Evolutionary conservation across 2,113 vertebrate species (phyloP).

Genomic region (Canis aureus): DNA sequence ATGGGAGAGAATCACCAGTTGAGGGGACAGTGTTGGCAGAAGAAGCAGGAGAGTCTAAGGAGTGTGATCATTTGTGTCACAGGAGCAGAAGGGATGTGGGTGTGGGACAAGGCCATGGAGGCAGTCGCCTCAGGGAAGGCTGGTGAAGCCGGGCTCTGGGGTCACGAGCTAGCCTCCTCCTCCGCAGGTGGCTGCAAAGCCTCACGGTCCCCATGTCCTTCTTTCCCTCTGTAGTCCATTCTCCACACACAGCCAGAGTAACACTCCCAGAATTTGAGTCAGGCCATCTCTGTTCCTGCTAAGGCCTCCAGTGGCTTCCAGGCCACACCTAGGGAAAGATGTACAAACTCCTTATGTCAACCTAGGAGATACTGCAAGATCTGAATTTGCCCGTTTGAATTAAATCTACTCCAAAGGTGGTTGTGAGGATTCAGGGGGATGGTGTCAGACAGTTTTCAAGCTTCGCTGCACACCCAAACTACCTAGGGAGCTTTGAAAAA

Average conservation of each 20-base stretch:
- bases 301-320: background rate
- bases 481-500: background rate
- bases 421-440: background rate
- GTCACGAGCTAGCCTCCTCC: background rate
- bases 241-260: background rate
- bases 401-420: background rate
- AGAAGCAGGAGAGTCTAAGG: background rate
- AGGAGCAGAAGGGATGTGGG: too few relatives aligned
- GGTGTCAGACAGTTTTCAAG: background rate
- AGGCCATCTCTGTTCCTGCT: background rate
- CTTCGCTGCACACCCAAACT: background rate
- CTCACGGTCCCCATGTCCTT: fast-evolving
- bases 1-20: background rate
- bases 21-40: background rate
- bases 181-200: background rate
- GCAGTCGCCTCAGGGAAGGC: background rate
- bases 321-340: background rate
- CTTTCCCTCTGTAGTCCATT: background rate
- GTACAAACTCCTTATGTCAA: background rate
- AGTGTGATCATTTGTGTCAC: background rate
- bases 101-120: background rate
- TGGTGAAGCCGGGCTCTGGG: background rate
- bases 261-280: background rate
- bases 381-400: background rate
- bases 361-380: background rate